Conservation (phyloP, 1,140 invertebrate species). For the Leptinotarsa lineolata region DNA sequence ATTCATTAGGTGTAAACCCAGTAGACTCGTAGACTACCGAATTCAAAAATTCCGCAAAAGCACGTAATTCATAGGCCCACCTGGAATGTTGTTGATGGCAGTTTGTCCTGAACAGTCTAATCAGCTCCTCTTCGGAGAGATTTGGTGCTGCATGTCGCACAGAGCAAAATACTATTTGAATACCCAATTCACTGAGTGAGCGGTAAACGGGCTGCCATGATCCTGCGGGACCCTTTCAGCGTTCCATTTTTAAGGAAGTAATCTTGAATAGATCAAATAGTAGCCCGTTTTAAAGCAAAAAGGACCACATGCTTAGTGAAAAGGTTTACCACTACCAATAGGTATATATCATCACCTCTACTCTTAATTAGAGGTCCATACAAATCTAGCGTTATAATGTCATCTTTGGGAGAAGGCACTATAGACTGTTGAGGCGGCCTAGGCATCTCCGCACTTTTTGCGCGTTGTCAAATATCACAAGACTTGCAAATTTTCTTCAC, state of each 20-base stretch:
- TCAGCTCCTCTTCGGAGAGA: too few relatives aligned
- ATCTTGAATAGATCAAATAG: neutral
- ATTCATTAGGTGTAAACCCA: slow-evolving; percentile 29
- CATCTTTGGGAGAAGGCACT: neutral
- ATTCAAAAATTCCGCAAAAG: neutral
- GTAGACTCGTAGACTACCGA: slow-evolving; percentile 10
- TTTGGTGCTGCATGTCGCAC: neutral
- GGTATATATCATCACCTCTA: neutral
- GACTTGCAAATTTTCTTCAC: neutral
- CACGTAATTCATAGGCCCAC: neutral
- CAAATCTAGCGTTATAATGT: too few relatives aligned
- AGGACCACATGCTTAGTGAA: neutral
- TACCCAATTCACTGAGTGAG: neutral
- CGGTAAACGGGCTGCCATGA: neutral
- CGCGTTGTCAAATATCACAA: neutral
- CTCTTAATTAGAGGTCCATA: too few relatives aligned
- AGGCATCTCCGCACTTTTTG: neutral
- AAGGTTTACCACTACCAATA: neutral
- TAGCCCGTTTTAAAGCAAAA: neutral
- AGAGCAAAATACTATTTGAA: neutral
- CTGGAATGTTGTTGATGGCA: too few relatives aligned
- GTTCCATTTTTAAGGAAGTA: neutral
- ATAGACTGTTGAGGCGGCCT: neutral
- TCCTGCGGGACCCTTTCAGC: neutral
- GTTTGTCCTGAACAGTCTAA: too few relatives aligned